Conservation (phyloP, 1,140 invertebrate species). For the Polyergus mexicanus region DNA sequence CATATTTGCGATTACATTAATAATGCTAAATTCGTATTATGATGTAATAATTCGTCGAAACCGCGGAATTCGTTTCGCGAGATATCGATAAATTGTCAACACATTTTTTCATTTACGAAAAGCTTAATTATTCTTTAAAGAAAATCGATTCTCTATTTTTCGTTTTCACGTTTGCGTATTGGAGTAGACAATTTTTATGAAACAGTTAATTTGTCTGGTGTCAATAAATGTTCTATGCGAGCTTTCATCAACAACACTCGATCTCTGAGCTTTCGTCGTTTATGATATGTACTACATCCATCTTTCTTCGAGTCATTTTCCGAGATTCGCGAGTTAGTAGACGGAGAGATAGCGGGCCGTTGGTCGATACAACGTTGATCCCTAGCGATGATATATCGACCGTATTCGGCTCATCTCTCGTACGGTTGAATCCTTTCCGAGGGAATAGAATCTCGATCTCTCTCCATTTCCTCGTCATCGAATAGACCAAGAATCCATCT, state of each 20-base stretch:
- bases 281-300: slow-evolving; percentile 48
- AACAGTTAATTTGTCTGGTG: slow-evolving; percentile 17
- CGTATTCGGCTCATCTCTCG: slow-evolving; percentile 35
- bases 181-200: slow-evolving; percentile 12
- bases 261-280: slow-evolving; percentile 40
- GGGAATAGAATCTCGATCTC: neutral
- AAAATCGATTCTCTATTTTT: neutral
- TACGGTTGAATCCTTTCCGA: slow-evolving; percentile 43
- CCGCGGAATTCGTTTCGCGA: neutral
- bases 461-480: slow-evolving; percentile 35
- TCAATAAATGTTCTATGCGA: slow-evolving; percentile 23
- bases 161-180: neutral
- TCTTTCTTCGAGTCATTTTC: slow-evolving; percentile 53
- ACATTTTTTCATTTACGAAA: neutral
- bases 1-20: neutral
- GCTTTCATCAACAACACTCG: slow-evolving; percentile 6
- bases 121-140: slow-evolving; percentile 2
- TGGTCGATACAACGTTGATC: slow-evolving; percentile 45
- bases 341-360: slow-evolving; percentile 20
- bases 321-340: slow-evolving; percentile 60
- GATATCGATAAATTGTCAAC: neutral
- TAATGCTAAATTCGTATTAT: neutral
- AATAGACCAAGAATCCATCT: slow-evolving; percentile 40
- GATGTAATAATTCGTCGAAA: neutral
- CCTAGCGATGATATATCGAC: slow-evolving; percentile 47